Base-by-base conservation (phyloP, 2,888 invertebrate genomes). In the Geophilus truncorum region DNA sequence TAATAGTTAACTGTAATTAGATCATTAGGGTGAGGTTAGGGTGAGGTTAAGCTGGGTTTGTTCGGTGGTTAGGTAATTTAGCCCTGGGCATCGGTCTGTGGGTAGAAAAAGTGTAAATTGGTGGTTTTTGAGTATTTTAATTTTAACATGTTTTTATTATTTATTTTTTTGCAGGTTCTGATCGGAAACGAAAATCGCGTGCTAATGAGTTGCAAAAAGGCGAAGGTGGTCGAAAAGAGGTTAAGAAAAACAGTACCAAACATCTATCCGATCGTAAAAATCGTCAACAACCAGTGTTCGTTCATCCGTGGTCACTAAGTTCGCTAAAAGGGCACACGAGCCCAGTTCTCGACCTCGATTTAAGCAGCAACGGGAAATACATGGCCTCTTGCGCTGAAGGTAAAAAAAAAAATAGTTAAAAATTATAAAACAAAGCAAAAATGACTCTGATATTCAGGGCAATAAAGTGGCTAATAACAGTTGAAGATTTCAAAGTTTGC, bases 281-380 rank as follows among this genome's bases (percentile, higher is more conserved):
- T 81, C 80, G 80, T 32, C 62, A 80, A n/a, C 83, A 84, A 62
- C 40, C 82, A 25, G 89, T 83, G 87, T 92, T 90, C 88, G 87
- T 87, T n/a, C 93, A 94, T 86, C 91, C 91, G n/a, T 95, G 94
- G 94, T 89, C 94, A 83, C 88, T 92, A 34, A 91, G 93, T 83
- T 91, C 92, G 80, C 89, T 96, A 84, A 95, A 95, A 87, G 94
- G 94, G 15, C 95, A 96, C 87, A 92, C 92, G 0, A 92, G 92
- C 34, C 89, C 90, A 12, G 92, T 95, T 76, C 88, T 92, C 23
- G 92, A 93, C 85, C 90, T 95, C 87, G 93, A 93, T 85, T 93
- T 94, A 87, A 94, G 94, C 84, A 90, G 92, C 82, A 95, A 94
- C 88, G 94, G 93, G 83, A 96, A 95, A 88, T 94, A 92, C 86